phyloP scores from a whole-genome alignment of 2,113 vertebrate species.

The Hemicordylus capensis region DNA sequence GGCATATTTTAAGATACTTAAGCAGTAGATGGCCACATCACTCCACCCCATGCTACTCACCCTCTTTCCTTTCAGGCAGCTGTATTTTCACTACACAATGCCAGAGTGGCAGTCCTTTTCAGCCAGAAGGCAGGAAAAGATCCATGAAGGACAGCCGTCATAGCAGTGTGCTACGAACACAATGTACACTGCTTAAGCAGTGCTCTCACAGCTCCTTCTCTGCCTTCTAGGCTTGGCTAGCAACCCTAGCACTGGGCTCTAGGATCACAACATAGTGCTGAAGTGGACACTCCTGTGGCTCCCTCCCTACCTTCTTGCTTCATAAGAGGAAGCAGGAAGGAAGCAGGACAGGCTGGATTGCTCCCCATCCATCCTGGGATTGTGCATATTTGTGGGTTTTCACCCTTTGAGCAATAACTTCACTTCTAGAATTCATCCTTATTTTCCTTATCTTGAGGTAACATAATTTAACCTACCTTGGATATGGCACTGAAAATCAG shows the following conservation, averaged over 20 bases:
- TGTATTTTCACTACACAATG: background rate
- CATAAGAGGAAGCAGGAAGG: background rate
- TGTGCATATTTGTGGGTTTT: no score
- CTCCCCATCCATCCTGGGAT: background rate
- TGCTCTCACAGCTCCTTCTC: background rate
- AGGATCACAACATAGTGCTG: background rate
- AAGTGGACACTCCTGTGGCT: background rate
- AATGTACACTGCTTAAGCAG: background rate
- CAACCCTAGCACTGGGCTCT: background rate
- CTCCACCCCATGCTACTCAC: background rate
- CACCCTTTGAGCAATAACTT: no score
- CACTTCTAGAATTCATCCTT: no score
- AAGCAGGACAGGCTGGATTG: background rate
- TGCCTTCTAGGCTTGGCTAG: background rate
- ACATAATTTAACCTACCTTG: no score
- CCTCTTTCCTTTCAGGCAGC: background rate
- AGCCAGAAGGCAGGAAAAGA: background rate
- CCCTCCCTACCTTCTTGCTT: background rate
- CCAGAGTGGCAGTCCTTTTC: background rate
- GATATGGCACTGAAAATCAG: no score
- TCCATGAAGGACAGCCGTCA: background rate
- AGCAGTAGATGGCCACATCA: no score
- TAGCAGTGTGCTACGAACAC: background rate
- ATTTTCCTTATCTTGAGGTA: no score
- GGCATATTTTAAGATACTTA: no score